Conservation (phyloP, 2,797 vertebrate genomes). For the Graptemys geographica region DNA sequence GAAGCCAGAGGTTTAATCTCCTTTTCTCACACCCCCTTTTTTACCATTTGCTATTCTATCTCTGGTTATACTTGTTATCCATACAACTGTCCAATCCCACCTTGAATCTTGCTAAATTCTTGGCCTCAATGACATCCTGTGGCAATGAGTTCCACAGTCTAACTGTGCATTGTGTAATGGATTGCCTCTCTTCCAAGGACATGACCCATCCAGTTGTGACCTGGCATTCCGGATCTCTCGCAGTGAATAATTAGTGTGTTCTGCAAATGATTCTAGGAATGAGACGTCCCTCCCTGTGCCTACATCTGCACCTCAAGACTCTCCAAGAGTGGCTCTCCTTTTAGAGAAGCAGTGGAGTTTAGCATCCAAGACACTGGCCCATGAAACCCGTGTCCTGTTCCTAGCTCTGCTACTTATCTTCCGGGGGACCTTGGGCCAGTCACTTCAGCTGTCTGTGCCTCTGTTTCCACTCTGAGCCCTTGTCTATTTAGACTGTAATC, state of each 20-base stretch:
- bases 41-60: background rate
- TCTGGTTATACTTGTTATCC: background rate
- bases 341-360: background rate
- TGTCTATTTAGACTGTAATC: background rate
- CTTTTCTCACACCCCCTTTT: background rate
- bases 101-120: background rate
- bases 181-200: background rate
- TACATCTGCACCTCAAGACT: background rate
- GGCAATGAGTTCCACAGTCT: background rate
- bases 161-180: background rate
- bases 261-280: background rate
- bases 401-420: too few relatives aligned
- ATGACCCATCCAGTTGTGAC: background rate
- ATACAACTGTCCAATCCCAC: background rate
- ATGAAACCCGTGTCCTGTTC: background rate
- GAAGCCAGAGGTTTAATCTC: background rate
- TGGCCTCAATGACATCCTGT: background rate
- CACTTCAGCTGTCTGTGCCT: accelerated
- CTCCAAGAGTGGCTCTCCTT: background rate
- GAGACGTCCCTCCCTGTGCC: background rate
- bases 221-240: background rate
- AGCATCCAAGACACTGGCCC: background rate
- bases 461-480: background rate
- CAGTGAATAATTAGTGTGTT: background rate
- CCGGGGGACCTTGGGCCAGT: background rate